These are phyloP conservation scores for Colostygia pectinataria DNA, from an alignment of 2,888 invertebrate genomes.

Conservation along the genomic window DNA sequence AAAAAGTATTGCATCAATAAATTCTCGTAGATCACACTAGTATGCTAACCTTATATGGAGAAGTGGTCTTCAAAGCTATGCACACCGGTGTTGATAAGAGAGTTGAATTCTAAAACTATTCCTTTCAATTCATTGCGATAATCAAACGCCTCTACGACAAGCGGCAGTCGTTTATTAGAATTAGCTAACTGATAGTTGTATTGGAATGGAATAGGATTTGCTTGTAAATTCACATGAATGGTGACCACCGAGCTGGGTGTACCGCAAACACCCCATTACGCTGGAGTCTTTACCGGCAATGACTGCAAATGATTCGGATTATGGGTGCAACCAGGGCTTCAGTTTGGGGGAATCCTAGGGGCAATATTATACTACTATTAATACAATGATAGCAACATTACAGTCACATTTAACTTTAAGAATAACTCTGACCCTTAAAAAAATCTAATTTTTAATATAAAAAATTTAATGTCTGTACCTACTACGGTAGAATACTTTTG, in stretches of 20 bases:
- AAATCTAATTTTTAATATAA: too few relatives aligned
- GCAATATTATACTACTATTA: too few relatives aligned
- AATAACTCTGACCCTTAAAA: too few relatives aligned
- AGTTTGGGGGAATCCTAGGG: neutral
- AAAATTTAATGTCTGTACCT: neutral
- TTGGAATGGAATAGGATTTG: slow-evolving; percentile 38
- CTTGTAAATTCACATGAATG: slow-evolving; percentile 53
- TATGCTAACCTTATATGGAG: neutral
- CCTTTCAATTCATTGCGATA: slow-evolving; percentile 28
- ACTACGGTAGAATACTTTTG: too few relatives aligned
- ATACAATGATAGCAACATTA: too few relatives aligned
- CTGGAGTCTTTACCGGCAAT: slow-evolving; percentile 42
- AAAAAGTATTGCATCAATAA: neutral
- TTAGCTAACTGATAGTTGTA: slow-evolving; percentile 34
- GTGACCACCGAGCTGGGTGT: slow-evolving; percentile 40
- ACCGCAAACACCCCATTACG: slow-evolving; percentile 50
- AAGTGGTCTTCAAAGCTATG: slow-evolving; percentile 10
- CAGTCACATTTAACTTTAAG: too few relatives aligned
- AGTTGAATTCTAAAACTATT: slow-evolving; percentile 28
- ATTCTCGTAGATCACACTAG: neutral
- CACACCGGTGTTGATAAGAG: slow-evolving; percentile 19
- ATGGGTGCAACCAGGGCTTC: neutral
- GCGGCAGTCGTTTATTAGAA: slow-evolving; percentile 46
- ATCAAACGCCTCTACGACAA: slow-evolving; percentile 40
- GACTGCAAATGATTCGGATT: slow-evolving; percentile 49